phyloP scores from a whole-genome alignment of 2,888 invertebrate species.

The Parnassius orleans region DNA sequence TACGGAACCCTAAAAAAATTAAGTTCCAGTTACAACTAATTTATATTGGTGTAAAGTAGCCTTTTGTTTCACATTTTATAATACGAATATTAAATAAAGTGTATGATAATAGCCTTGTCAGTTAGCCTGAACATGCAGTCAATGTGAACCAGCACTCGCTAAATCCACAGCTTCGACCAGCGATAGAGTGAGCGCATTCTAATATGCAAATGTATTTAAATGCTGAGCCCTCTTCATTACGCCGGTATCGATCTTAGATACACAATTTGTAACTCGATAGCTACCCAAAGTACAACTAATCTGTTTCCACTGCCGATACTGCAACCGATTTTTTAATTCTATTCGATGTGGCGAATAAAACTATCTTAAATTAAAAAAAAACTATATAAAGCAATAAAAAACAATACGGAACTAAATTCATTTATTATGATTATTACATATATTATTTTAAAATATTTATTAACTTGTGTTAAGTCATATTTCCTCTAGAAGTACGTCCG shows the following conservation, averaged over 20 bases:
- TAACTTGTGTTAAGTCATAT: too few relatives aligned
- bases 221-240: slow-evolving; percentile 80
- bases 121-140: background rate
- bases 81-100: background rate
- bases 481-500: too few relatives aligned
- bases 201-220: slow-evolving; percentile 82
- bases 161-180: slow-evolving; percentile 31
- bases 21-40: too few relatives aligned
- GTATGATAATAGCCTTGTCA: too few relatives aligned
- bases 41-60: too few relatives aligned
- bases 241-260: slow-evolving; percentile 79
- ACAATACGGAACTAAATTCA: too few relatives aligned
- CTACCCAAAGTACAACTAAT: slow-evolving; percentile 66
- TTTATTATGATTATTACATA: too few relatives aligned
- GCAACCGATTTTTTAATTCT: slow-evolving; percentile 28
- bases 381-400: too few relatives aligned
- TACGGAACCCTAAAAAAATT: too few relatives aligned
- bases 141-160: slow-evolving; percentile 19
- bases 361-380: background rate
- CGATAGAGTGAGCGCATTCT: slow-evolving; percentile 69
- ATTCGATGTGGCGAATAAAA: slow-evolving; percentile 18
- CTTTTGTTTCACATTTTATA: too few relatives aligned
- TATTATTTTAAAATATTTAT: too few relatives aligned
- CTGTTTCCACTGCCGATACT: slow-evolving; percentile 48
- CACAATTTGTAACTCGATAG: slow-evolving; percentile 79